Conservation (phyloP, 92 coral and sea anemone genomes). For the Plumapathes pennacea region DNA sequence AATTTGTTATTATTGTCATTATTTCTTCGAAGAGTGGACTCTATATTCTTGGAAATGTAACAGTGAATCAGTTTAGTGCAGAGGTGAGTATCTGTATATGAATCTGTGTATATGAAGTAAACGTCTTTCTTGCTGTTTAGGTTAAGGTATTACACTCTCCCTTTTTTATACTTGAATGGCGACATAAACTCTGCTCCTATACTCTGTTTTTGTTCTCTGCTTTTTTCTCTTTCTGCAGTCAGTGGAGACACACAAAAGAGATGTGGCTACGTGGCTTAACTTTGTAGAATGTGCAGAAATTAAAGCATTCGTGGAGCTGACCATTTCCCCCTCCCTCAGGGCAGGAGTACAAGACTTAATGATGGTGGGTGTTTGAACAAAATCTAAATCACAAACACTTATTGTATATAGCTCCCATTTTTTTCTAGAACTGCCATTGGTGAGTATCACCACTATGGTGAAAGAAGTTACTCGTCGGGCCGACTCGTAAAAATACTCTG, state of each 20-base stretch:
- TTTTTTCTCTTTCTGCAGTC: slow-evolving; percentile 33
- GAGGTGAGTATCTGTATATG: slow-evolving; percentile 50
- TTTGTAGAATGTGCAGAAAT: slow-evolving; percentile 92
- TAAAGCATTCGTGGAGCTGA: slow-evolving; percentile 94
- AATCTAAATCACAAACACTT: too few relatives aligned
- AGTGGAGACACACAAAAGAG: slow-evolving; percentile 45
- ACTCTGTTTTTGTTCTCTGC: background rate
- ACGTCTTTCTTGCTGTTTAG: background rate
- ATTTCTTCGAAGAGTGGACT: slow-evolving; percentile 74
- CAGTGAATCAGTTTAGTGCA: slow-evolving; percentile 62
- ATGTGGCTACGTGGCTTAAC: slow-evolving; percentile 71
- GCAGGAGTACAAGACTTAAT: slow-evolving; percentile 86
- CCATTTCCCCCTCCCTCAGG: slow-evolving; percentile 69
- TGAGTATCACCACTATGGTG: too few relatives aligned
- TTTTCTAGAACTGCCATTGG: too few relatives aligned
- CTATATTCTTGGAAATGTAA: slow-evolving; percentile 88
- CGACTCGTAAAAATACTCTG: too few relatives aligned
- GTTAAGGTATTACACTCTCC: too few relatives aligned
- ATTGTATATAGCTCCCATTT: too few relatives aligned
- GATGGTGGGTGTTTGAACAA: too few relatives aligned
- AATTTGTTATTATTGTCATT: background rate
- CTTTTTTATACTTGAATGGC: background rate
- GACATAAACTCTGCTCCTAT: background rate
- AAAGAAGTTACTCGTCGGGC: too few relatives aligned
- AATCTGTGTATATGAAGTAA: background rate